These are phyloP conservation scores for Folsomia candida DNA, from an alignment of 2,888 invertebrate species.

Conservation along the genomic window DNA sequence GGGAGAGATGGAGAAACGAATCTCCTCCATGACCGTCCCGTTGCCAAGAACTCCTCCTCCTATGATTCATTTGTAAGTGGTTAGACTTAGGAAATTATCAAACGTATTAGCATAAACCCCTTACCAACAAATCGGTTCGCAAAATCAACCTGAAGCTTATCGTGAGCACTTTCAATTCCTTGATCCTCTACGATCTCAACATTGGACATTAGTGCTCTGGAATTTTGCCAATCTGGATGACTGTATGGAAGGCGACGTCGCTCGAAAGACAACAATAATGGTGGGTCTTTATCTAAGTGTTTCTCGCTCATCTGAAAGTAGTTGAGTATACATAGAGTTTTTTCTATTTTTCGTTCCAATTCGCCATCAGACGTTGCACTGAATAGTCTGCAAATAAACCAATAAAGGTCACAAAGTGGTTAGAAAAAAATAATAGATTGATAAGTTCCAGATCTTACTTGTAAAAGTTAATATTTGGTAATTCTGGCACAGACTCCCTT, in stretches of 20 bases:
- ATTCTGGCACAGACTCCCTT: background rate
- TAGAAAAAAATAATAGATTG: background rate
- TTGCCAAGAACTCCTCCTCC: conserved; percentile 90
- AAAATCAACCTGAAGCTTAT: conserved; percentile 88
- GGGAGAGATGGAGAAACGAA: conserved; percentile 89
- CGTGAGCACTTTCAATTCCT: conserved; percentile 82
- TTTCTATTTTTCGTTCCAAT: background rate
- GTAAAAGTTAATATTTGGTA: background rate
- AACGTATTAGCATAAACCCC: background rate
- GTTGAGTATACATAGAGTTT: background rate
- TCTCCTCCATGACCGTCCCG: conserved; percentile 96
- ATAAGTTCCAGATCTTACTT: background rate
- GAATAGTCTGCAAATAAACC: background rate
- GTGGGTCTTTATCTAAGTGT: background rate
- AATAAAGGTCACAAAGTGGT: background rate
- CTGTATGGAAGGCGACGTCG: background rate
- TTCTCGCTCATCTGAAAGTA: background rate
- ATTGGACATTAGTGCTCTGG: conserved; percentile 60
- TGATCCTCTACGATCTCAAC: conserved; percentile 71
- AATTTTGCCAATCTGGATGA: conserved; percentile 61
- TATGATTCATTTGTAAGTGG: background rate
- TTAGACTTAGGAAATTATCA: no score
- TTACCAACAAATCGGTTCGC: conserved; percentile 65
- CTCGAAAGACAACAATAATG: conserved; percentile 22
- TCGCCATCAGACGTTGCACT: background rate